A percentile compares a stretch with the other conserved stretches of the same genome.
phyloP scores from a whole-genome alignment of 2,888 invertebrate genomes.

The Bugula neritina region DNA sequence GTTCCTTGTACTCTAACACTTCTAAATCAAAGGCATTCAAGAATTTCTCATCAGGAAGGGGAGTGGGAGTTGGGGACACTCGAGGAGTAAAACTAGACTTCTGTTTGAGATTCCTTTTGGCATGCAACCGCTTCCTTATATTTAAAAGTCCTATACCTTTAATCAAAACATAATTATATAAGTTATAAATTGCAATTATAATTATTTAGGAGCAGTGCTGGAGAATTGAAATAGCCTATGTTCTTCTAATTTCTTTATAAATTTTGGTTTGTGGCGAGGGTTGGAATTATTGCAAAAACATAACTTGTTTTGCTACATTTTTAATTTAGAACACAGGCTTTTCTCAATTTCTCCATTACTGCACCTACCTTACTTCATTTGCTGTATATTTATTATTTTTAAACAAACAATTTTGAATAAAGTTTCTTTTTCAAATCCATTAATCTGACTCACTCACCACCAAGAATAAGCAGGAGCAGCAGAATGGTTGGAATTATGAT shows the following conservation, averaged over 20 bases:
- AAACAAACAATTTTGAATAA: no score
- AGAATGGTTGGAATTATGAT: conserved; percentile 15
- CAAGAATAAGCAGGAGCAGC: not conserved
- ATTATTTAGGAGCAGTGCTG: no score
- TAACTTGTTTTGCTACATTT: no score
- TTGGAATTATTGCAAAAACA: no score
- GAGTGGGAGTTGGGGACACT: not conserved
- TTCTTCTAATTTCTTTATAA: no score
- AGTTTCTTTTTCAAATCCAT: no score
- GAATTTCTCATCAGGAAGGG: conserved; percentile 30
- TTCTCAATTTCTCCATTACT: no score
- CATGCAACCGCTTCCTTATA: not conserved
- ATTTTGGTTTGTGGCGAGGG: no score
- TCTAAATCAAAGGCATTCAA: conserved; percentile 37
- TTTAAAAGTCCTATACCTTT: not conserved
- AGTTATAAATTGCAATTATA: not conserved
- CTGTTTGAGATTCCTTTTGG: not conserved
- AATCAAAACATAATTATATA: not conserved
- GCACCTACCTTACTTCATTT: no score
- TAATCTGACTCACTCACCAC: not conserved
- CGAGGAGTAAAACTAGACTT: not conserved
- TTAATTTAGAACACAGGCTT: no score
- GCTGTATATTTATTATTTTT: no score
- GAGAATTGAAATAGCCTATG: no score
- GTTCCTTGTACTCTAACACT: conserved; percentile 30